Conservation (phyloP, 1,140 invertebrate genomes). For the Hylaeus volcanicus region DNA sequence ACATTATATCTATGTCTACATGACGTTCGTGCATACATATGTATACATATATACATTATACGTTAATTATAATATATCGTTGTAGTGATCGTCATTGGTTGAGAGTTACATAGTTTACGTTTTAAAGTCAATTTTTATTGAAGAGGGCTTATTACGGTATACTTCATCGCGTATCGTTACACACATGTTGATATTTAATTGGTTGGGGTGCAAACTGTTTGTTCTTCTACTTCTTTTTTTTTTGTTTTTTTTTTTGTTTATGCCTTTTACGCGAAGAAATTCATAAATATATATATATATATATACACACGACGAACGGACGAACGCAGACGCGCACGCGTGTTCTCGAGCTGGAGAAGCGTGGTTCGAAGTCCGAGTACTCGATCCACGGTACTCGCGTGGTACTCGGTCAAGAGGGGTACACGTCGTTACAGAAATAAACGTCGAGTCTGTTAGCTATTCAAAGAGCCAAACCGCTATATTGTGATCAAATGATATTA, state of each 20-base stretch:
- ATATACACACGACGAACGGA: slow-evolving; percentile 10
- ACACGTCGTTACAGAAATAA: slow-evolving; percentile 26
- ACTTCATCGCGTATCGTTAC: slow-evolving; percentile 71
- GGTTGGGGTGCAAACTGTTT: slow-evolving; percentile 79
- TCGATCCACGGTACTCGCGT: neutral
- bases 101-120: slow-evolving; percentile 70
- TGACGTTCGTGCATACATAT: too few relatives aligned
- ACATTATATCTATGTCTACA: too few relatives aligned
- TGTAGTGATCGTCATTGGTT: slow-evolving; percentile 75
- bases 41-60: slow-evolving; percentile 12
- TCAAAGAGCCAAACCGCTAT: slow-evolving; percentile 77
- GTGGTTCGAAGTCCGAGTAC: slow-evolving; percentile 13
- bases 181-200: slow-evolving; percentile 79
- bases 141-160: slow-evolving; percentile 76
- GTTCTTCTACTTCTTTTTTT: slow-evolving; percentile 72
- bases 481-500: slow-evolving; percentile 76
- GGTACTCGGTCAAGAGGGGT: neutral
- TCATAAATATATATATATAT: slow-evolving; percentile 48
- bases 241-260: slow-evolving; percentile 70
- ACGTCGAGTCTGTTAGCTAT: slow-evolving; percentile 74
- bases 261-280: slow-evolving; percentile 49
- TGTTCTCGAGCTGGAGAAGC: slow-evolving; percentile 7
- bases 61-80: slow-evolving; percentile 68
- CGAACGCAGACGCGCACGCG: neutral
- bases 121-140: slow-evolving; percentile 72